Percentiles rank a stretch among this genome's conserved stretches.
Conservation (phyloP, 2,113 vertebrate species). For the Cnemophilus loriae region DNA sequence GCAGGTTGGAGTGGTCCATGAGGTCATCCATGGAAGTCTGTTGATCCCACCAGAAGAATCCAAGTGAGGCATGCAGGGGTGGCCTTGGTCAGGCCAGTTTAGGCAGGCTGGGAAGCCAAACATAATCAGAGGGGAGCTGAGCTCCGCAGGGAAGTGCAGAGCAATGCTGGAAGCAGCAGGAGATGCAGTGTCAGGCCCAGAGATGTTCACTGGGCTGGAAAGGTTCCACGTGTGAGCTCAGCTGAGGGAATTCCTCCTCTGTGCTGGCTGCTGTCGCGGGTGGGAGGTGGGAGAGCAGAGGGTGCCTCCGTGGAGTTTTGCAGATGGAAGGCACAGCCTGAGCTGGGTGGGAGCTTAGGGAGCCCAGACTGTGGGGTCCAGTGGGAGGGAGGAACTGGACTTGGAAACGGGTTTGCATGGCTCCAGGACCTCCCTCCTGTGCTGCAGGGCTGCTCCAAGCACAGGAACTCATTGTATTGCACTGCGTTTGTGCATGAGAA, state of each 20-base stretch:
- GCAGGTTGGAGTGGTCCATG: not conserved
- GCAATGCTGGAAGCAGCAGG: not conserved
- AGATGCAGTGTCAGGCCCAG: rapidly evolving
- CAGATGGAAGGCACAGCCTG: not conserved
- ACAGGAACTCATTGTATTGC: rapidly evolving
- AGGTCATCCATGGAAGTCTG: not conserved
- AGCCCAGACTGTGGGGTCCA: not conserved
- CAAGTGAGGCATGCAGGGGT: not conserved
- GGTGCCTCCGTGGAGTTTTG: rapidly evolving
- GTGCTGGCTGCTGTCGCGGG: not conserved
- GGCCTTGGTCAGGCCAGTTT: not conserved
- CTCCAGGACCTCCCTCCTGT: not conserved
- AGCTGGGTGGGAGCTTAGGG: not conserved
- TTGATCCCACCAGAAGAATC: not conserved
- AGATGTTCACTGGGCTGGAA: not conserved
- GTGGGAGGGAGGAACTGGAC: not conserved
- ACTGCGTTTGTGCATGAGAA: rapidly evolving
- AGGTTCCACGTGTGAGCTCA: not conserved
- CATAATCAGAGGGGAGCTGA: not conserved
- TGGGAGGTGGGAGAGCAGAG: not conserved
- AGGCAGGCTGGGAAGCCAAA: not conserved
- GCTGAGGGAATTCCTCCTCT: not conserved
- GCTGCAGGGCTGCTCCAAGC: not conserved
- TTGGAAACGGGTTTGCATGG: not conserved
- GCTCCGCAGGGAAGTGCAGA: not conserved